phyloP scores from a whole-genome alignment of 1,140 invertebrate genomes.

The Neodiprion lecontei region DNA sequence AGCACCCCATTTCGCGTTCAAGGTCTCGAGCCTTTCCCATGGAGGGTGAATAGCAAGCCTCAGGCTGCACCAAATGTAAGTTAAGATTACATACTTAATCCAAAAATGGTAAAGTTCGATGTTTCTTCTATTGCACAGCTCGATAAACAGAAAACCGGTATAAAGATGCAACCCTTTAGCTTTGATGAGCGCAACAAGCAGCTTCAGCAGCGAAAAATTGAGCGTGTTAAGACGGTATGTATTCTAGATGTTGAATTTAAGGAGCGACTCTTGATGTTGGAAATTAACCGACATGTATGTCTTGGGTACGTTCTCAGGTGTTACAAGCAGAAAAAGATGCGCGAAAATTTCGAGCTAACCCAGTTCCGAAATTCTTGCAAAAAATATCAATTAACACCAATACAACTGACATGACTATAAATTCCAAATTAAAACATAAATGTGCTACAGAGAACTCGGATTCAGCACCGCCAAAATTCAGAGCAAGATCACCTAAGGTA shows the following conservation, averaged over 20 bases:
- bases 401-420: background rate
- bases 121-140: no score
- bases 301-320: background rate
- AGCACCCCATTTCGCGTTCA: no score
- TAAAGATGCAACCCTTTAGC: conserved; percentile 21
- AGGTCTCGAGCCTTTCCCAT: no score
- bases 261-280: background rate
- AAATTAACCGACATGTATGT: no score
- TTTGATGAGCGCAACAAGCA: conserved; percentile 28
- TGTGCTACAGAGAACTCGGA: no score
- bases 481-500: conserved; percentile 10
- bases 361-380: conserved; percentile 24
- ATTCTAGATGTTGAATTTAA: background rate
- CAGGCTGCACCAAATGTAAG: no score
- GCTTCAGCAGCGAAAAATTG: conserved; percentile 9
- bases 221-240: conserved; percentile 19
- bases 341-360: conserved; percentile 26
- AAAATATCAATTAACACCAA: background rate
- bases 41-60: no score
- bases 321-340: conserved; percentile 18
- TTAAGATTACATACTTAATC: no score
- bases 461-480: background rate
- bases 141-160: no score
- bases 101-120: no score
- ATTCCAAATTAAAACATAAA: background rate